Percentiles rank a stretch among this genome's conserved stretches.
Evolutionary conservation across 2,888 invertebrate genomes (phyloP).

Genomic region (Ennomos quercinarius): DNA sequence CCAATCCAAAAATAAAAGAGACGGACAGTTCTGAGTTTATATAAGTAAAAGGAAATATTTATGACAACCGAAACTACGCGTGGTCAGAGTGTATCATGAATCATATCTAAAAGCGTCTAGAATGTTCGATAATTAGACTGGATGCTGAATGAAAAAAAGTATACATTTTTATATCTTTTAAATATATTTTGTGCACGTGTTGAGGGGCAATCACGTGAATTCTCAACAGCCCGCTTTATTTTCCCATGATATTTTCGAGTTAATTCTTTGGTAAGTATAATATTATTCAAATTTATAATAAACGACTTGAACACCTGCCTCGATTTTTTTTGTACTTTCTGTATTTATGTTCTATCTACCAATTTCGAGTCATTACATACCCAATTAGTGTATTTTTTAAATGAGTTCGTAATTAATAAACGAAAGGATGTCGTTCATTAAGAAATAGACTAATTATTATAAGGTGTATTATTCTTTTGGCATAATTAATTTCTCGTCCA

Average conservation of each 20-base stretch:
- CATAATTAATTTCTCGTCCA: conserved; percentile 6
- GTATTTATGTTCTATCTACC: conserved; percentile 15
- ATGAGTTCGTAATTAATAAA: conserved; percentile 4
- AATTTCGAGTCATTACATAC: conserved; percentile 15
- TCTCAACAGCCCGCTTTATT: not conserved
- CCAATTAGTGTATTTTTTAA: conserved; percentile 19
- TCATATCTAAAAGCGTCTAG: no score
- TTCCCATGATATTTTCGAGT: conserved; percentile 8
- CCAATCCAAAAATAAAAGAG: no score
- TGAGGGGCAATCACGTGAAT: conserved; percentile 6
- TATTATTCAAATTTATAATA: conserved; percentile 22
- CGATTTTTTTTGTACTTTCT: conserved; percentile 21
- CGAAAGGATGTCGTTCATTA: conserved; percentile 23
- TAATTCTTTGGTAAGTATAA: conserved; percentile 13
- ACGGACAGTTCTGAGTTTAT: no score
- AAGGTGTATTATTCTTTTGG: not conserved
- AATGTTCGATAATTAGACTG: no score
- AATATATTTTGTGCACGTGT: conserved; percentile 12
- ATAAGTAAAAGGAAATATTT: no score
- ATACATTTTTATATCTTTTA: no score
- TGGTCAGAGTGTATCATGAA: no score
- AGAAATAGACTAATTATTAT: conserved; percentile 9
- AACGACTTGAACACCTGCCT: conserved; percentile 34
- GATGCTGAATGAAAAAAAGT: no score
- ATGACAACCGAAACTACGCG: no score